Base-by-base conservation (phyloP, 2,888 invertebrate species). In the Blera fallax region DNA sequence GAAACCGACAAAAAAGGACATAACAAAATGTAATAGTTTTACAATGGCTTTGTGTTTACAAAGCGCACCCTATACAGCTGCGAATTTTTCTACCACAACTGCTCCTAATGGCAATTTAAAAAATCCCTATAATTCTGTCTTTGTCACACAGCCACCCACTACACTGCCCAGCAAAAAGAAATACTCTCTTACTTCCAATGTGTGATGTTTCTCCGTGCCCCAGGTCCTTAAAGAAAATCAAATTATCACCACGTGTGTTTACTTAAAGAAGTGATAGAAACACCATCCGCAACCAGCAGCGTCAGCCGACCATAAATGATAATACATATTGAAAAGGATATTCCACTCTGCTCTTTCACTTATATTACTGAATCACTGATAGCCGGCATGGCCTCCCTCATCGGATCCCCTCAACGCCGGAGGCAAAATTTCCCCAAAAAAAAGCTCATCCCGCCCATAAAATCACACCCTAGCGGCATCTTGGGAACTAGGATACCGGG, bases 381-480 rank as follows among this genome's bases (percentile, higher is more conserved):
- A 72, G 37, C 48, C 58, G 34, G 10, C 18, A 32, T 4, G 16
- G 14, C 14, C 6, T 27, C 8, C 27, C 11, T 4, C 8, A 5
- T 10, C 10, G 4, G 10, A 37, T 27, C 18, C 14, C 24, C 27
- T n/a, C n/a, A n/a, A 43, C 27, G 24, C 52, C 16, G 1, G 18
- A 43, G 24, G 40, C 37, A 3, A 21, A 24, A 21, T 11, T 7
- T 32, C 16, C 16, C 18, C 34, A 34, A 58, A 72, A 70, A 60
- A 43, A 7, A 16, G n/a, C 50, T 10, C 40, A 52, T 40, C 21
- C 62, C 62, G 52, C 62, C 62, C 73, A 34, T n/a, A 18, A 73
- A 62, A 73, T 74, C 74, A 64, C 43, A 64, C 64, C 64, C 64
- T 10, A 43, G 43, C 43, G 54, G 32, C 64, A 52, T 74, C 43